Evolutionary conservation across 2,797 vertebrate species (phyloP).

Genomic region (Rhinophrynus dorsalis): DNA sequence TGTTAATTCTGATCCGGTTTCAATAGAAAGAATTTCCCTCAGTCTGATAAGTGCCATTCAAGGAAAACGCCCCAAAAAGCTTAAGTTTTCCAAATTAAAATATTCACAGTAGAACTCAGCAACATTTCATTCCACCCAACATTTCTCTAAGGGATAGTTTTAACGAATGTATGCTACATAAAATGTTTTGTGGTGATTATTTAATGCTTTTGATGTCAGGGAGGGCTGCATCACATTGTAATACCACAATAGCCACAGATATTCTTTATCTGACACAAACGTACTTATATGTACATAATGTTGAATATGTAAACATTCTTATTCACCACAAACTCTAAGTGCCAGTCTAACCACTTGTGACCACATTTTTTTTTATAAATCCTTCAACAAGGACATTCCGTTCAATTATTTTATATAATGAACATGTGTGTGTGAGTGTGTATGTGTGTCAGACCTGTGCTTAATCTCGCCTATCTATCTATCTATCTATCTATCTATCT

Average conservation of each 20-base stretch:
- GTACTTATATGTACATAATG: no score
- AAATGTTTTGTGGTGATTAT: background rate
- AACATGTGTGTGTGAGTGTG: no score
- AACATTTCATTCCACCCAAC: background rate
- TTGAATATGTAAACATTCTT: no score
- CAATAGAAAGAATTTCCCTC: background rate
- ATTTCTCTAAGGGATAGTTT: background rate
- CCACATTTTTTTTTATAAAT: no score
- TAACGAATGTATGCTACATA: background rate
- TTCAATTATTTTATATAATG: no score
- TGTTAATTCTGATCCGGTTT: background rate
- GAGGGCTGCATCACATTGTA: background rate
- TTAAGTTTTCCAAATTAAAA: constrained; percentile 19
- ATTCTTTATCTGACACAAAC: no score
- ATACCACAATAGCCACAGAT: background rate
- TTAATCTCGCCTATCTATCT: no score
- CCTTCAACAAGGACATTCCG: no score
- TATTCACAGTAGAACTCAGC: background rate
- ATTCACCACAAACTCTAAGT: no score
- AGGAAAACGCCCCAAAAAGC: background rate
- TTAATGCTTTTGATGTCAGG: background rate
- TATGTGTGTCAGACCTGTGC: no score
- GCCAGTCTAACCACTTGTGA: no score
- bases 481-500: no score
- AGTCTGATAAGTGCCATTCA: background rate